These are phyloP conservation scores for Pocillopora meandrina DNA, from an alignment of 92 coral and sea anemone genomes.

Conservation along the genomic window DNA sequence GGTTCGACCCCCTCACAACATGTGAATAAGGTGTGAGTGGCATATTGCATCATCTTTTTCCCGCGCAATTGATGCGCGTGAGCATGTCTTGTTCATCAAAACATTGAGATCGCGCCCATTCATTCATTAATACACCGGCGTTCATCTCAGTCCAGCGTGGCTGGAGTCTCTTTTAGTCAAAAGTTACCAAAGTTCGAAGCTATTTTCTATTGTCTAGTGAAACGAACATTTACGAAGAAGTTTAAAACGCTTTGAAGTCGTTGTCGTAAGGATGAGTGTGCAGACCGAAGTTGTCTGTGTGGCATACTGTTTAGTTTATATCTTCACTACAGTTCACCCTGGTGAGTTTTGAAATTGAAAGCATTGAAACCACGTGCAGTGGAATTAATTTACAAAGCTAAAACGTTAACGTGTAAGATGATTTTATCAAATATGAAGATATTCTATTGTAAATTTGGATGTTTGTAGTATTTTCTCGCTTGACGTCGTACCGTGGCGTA, in stretches of 20 bases:
- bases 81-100: conserved; percentile 42
- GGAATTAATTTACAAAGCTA: neutral
- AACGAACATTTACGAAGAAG: neutral
- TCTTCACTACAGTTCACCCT: neutral
- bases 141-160: conserved; percentile 24
- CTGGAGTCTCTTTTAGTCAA: neutral
- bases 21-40: neutral
- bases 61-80: conserved; percentile 19
- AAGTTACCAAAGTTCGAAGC: neutral
- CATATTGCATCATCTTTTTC: conserved; percentile 35
- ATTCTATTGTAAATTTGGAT: neutral
- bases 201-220: neutral
- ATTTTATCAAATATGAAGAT: neutral
- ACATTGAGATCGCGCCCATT: neutral
- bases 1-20: neutral
- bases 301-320: neutral
- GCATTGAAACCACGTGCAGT: conserved; percentile 20
- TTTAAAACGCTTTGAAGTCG: neutral
- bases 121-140: conserved; percentile 39
- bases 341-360: conserved; percentile 11
- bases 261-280: conserved; percentile 1
- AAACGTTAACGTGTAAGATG: neutral
- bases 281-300: neutral
- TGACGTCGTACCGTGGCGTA: neutral
- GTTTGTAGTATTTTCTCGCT: too few species aligned